Conservation (phyloP, 2,113 vertebrate species). For the Catharus bicknelli region DNA sequence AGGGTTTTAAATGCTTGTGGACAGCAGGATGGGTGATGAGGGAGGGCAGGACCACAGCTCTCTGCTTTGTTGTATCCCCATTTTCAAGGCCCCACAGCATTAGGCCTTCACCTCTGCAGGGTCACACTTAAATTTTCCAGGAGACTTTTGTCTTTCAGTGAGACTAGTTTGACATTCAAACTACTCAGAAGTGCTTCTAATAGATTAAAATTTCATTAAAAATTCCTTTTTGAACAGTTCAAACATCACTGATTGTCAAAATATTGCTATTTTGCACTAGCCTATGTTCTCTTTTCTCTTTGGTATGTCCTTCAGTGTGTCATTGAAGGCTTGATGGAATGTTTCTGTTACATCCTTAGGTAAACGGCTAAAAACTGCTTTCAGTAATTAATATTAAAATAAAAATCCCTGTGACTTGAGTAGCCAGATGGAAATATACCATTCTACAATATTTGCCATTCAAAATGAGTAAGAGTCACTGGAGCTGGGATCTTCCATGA, state of each 20-base stretch:
- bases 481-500: neutral
- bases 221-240: neutral
- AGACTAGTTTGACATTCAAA: neutral
- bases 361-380: neutral
- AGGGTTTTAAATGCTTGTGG: conserved; percentile 6
- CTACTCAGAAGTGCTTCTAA: neutral
- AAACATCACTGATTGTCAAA: neutral
- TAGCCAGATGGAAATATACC: neutral
- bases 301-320: neutral
- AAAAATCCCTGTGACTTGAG: neutral
- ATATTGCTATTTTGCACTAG: neutral
- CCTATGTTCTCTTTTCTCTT: neutral
- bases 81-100: neutral
- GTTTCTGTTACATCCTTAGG: neutral
- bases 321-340: neutral
- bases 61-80: neutral
- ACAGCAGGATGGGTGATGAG: neutral
- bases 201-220: neutral
- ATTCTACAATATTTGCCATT: neutral
- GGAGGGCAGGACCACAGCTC: neutral
- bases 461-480: neutral
- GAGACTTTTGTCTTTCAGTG: neutral
- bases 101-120: neutral
- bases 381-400: neutral
- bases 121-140: neutral